Conservation (phyloP, 2,888 invertebrate species). For the Oscheius myriophilus region DNA sequence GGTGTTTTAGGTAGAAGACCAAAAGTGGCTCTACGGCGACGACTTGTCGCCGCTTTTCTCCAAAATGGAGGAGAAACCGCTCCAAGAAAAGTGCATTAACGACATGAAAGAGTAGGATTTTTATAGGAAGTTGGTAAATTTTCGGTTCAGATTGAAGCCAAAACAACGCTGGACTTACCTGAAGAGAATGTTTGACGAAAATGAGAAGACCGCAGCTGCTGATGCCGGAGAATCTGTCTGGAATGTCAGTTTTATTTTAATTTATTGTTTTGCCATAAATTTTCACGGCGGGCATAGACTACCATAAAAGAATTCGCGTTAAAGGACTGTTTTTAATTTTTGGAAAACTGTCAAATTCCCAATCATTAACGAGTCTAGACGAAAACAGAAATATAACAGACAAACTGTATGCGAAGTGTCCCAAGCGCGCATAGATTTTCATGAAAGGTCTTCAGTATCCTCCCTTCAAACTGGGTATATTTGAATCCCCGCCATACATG, state of each 20-base stretch:
- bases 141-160: constrained; percentile 13
- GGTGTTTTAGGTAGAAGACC: constrained; percentile 47
- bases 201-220: neutral
- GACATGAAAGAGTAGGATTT: constrained; percentile 35
- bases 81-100: constrained; percentile 24
- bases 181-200: constrained; percentile 23
- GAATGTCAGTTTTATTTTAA: neutral
- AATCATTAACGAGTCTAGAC: too few relatives aligned
- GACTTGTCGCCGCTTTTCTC: constrained; percentile 42
- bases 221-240: neutral
- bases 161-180: constrained; percentile 24
- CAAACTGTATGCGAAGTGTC: too few relatives aligned
- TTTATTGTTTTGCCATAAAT: too few relatives aligned
- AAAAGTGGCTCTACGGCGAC: constrained; percentile 63
- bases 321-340: too few relatives aligned
- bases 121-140: neutral
- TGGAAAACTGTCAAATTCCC: too few relatives aligned
- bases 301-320: too few relatives aligned
- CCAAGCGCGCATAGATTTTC: too few relatives aligned
- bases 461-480: too few relatives aligned
- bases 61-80: constrained; percentile 38
- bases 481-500: too few relatives aligned
- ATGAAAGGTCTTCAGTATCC: too few relatives aligned
- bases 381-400: too few relatives aligned
- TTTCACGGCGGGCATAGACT: too few relatives aligned